Conservation (phyloP, 2,888 invertebrate genomes). For the Dioctria linearis region DNA sequence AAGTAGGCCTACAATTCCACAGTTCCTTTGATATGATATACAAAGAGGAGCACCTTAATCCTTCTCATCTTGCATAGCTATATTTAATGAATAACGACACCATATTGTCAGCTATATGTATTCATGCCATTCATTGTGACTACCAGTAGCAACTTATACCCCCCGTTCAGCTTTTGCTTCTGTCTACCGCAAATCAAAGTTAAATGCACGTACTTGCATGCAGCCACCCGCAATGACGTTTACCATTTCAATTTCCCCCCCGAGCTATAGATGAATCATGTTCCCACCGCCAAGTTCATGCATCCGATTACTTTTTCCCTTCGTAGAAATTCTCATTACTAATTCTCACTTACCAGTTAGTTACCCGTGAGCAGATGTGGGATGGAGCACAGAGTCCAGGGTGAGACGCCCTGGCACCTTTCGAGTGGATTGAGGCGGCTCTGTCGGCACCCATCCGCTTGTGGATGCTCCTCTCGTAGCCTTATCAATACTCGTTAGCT, state of each 20-base stretch:
- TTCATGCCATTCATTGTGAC: neutral
- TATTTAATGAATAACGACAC: conserved; percentile 34
- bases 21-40: neutral
- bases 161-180: neutral
- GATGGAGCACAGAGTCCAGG: neutral
- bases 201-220: conserved; percentile 47
- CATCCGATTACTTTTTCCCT: conserved; percentile 22
- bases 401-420: neutral
- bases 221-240: conserved; percentile 47
- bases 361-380: conserved; percentile 10
- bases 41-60: neutral
- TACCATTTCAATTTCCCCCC: conserved; percentile 44
- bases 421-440: conserved; percentile 1
- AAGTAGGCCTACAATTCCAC: neutral
- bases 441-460: conserved; percentile 35
- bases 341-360: conserved; percentile 29
- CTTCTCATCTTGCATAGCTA: neutral
- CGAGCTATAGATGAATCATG: conserved; percentile 31
- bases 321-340: conserved; percentile 36
- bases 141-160: neutral
- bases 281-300: conserved; percentile 22
- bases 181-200: conserved; percentile 32
- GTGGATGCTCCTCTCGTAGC: conserved; percentile 29
- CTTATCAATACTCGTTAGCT: conserved; percentile 58
- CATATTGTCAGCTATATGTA: neutral